phyloP scores from a whole-genome alignment of 2,113 vertebrate genomes.

The human region DNA sequence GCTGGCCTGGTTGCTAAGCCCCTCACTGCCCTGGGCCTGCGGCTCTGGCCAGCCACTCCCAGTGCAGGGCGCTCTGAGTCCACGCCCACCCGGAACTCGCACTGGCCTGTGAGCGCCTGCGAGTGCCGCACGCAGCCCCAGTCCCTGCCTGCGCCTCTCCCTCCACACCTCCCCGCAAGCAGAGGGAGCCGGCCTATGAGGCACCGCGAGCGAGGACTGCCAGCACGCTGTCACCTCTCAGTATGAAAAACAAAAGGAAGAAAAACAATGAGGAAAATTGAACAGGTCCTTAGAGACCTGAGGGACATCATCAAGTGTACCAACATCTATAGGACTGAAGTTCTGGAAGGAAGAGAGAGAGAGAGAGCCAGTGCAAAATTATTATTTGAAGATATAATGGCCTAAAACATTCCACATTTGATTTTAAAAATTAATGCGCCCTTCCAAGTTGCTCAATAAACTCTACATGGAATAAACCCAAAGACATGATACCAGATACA shows the following conservation, averaged over 20 bases:
- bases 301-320: not conserved
- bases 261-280: not conserved
- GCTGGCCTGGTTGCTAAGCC: no score
- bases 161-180: no score
- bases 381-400: not conserved
- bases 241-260: not conserved
- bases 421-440: not conserved
- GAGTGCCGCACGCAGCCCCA: no score
- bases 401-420: not conserved
- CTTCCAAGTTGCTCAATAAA: not conserved
- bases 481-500: not conserved
- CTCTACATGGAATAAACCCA: not conserved
- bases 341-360: not conserved
- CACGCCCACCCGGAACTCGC: no score
- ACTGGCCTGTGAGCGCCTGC: no score
- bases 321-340: not conserved
- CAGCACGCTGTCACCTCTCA: no score
- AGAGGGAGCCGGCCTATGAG: no score
- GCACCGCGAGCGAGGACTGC: no score
- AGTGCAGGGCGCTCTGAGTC: no score
- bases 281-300: not conserved
- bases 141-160: no score
- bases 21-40: no score
- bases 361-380: not conserved
- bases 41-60: rapidly evolving